Base-by-base conservation (phyloP, 2,888 invertebrate genomes). In the Choreutis nemorana region DNA sequence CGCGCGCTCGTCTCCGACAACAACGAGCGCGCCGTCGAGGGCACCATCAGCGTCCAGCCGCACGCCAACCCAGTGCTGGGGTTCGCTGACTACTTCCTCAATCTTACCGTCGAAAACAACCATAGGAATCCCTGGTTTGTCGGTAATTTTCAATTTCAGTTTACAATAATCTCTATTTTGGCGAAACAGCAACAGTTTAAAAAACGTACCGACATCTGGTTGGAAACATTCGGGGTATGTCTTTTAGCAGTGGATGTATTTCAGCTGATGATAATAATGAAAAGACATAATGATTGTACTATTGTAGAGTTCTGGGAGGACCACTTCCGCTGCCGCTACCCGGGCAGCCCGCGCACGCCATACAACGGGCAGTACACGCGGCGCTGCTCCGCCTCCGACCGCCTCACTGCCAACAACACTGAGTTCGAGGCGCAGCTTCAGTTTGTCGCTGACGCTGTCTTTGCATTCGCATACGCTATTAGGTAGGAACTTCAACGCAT, bases 111-210 rank as follows among this genome's bases (percentile, higher is more conserved):
- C 16, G 87, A 91, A 54, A 92, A 88, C 59, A 97, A 97, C 68
- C 81, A 80, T 34, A 83, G 95, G 40, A 97, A 97, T 75, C 96
- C 96, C 1, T 97, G 97, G 97, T 97, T 97, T 82, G 86, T 90
- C 24, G 93, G 93, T 93, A 78, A 85, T 46, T 40, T 33, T 33
- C 38, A 23, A 23, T 15, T 9, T 4, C 15, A 26, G 7, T 14
- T n/a, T 4, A 15, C 31, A 26, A 20, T 13, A n/a, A 9, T 18
- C 18, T 18, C 18, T 18, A 18, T 8, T 18, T n/a, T n/a, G n/a
- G n/a, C n/a, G n/a, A n/a, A n/a, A n/a, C n/a, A n/a, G n/a, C n/a
- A n/a, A n/a, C n/a, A n/a, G n/a, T n/a, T n/a, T n/a, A n/a, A n/a
- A n/a, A n/a, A n/a, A n/a, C n/a, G n/a, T n/a, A n/a, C n/a, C n/a